phyloP scores from a whole-genome alignment of 2,888 invertebrate species.

The Zele albiditarsus region DNA sequence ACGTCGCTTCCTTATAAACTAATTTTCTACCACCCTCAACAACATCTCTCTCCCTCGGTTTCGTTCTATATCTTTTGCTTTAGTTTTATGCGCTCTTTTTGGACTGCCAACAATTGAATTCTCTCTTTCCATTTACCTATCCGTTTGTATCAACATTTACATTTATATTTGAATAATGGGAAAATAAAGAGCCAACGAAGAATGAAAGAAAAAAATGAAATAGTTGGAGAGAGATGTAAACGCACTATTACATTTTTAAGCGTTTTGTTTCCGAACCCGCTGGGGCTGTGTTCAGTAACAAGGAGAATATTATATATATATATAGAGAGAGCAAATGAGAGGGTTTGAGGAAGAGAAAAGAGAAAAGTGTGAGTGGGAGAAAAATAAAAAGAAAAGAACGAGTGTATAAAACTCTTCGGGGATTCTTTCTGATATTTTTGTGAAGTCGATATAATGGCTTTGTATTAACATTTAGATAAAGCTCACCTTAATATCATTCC shows the following conservation, averaged over 20 bases:
- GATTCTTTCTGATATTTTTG: constrained; percentile 56
- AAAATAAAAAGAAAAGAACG: constrained; percentile 41
- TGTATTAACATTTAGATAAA: constrained; percentile 72
- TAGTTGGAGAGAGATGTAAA: constrained; percentile 9
- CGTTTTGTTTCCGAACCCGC: constrained; percentile 69
- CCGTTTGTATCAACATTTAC: constrained; percentile 74
- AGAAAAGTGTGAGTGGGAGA: constrained; percentile 25
- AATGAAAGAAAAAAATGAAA: constrained; percentile 31
- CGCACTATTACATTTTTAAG: constrained; percentile 63
- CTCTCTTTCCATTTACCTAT: constrained; percentile 73
- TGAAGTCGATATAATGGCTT: constrained; percentile 56
- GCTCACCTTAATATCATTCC: constrained; percentile 64
- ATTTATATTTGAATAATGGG: constrained; percentile 74
- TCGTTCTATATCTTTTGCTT: constrained; percentile 37
- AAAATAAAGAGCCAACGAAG: constrained; percentile 66
- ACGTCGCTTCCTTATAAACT: constrained; percentile 72
- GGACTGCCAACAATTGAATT: constrained; percentile 69
- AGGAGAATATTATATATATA: constrained; percentile 24
- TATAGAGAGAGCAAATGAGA: constrained; percentile 12
- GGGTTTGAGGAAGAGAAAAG: constrained; percentile 35
- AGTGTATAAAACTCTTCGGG: constrained; percentile 48
- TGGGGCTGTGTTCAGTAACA: constrained; percentile 55
- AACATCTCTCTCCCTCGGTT: constrained; percentile 44
- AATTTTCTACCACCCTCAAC: constrained; percentile 64
- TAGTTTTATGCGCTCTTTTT: constrained; percentile 45